Percentiles rank a stretch among this genome's conserved stretches.
Evolutionary conservation across 2,113 vertebrate species (phyloP).

Genomic region (Anguilla japonica): DNA sequence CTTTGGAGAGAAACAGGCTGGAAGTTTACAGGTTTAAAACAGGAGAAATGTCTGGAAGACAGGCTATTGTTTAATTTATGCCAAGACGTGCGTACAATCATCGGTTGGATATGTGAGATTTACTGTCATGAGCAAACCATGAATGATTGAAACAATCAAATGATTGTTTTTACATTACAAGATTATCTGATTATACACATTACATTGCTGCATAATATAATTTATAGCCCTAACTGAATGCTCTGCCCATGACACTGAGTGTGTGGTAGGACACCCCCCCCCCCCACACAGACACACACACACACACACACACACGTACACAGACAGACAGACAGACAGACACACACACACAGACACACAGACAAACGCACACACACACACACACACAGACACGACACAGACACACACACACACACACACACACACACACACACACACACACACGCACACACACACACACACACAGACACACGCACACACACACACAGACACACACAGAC

Average conservation of each 20-base stretch:
- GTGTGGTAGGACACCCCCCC: too few species aligned
- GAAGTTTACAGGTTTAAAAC: background rate
- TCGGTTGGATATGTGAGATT: background rate
- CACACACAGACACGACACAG: background rate
- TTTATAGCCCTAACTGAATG: too few species aligned
- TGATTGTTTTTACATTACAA: too few species aligned
- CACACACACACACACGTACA: background rate
- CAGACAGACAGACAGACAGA: background rate
- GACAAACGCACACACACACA: background rate
- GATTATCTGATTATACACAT: too few species aligned
- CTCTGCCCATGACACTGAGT: too few species aligned
- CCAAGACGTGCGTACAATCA: background rate
- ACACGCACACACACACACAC: background rate
- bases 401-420: constrained; percentile 3
- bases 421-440: constrained; percentile 26
- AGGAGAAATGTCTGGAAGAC: background rate
- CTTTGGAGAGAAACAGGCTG: background rate
- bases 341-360: background rate
- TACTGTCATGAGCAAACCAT: background rate
- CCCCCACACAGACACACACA: background rate
- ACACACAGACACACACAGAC: constrained; percentile 64
- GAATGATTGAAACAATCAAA: background rate
- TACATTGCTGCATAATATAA: too few species aligned
- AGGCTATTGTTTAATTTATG: background rate
- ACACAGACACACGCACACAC: background rate